phyloP scores from a whole-genome alignment of 2,797 vertebrate genomes.

The Zalophus californianus region DNA sequence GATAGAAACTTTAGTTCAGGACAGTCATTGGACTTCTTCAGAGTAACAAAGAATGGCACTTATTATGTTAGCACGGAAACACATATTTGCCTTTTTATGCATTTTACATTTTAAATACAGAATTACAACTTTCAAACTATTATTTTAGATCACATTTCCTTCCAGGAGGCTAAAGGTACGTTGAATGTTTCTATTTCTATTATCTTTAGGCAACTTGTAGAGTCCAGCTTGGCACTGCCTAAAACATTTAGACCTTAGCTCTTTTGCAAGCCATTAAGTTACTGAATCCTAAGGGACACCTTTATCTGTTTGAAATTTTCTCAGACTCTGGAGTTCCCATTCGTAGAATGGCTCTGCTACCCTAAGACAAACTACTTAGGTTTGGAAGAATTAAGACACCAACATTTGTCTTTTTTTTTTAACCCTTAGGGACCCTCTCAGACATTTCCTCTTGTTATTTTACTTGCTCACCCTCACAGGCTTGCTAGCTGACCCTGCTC shows the following conservation, averaged over 20 bases:
- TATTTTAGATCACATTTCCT: conserved; percentile 85
- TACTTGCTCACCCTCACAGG: conserved; percentile 27
- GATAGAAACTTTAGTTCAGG: conserved; percentile 79
- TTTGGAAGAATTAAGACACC: conserved; percentile 48
- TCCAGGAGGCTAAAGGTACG: conserved; percentile 84
- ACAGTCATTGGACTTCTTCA: conserved; percentile 71
- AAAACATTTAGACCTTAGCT: conserved; percentile 81
- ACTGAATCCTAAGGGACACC: conserved; percentile 69
- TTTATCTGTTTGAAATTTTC: conserved; percentile 79
- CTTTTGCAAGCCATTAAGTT: conserved; percentile 85
- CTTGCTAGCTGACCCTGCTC: neutral
- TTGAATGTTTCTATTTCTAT: conserved; percentile 86
- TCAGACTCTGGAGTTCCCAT: conserved; percentile 62
- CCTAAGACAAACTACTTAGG: conserved; percentile 52
- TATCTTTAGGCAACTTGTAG: conserved; percentile 86
- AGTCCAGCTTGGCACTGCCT: conserved; percentile 83
- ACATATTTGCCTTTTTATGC: conserved; percentile 81
- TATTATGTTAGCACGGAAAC: conserved; percentile 56
- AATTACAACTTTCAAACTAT: conserved; percentile 81
- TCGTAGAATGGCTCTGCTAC: conserved; percentile 43
- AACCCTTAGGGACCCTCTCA: neutral
- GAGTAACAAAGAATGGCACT: conserved; percentile 51
- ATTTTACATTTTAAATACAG: conserved; percentile 78
- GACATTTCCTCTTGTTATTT: conserved; percentile 62
- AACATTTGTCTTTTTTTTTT: conserved; percentile 52